Percentiles rank a stretch among this genome's conserved stretches.
phyloP scores from a whole-genome alignment of 2,113 vertebrate species.

The Paradoxurus hermaphroditus region DNA sequence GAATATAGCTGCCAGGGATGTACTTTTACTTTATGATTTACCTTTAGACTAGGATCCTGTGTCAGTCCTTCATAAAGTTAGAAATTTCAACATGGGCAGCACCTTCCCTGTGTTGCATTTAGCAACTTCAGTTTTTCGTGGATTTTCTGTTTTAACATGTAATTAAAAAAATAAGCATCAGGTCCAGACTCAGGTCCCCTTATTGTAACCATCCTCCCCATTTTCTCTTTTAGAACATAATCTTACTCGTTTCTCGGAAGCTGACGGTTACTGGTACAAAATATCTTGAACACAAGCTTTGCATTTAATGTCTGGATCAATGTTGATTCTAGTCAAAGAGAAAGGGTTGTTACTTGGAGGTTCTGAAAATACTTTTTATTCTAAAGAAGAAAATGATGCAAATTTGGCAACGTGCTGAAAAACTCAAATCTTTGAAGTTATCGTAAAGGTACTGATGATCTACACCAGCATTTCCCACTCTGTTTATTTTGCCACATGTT shows the following conservation, averaged over 20 bases:
- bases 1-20: not conserved
- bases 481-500: conserved; percentile 39
- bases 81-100: not conserved
- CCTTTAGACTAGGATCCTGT: conserved; percentile 1
- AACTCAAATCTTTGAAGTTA: conserved; percentile 41
- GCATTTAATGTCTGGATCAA: conserved; percentile 11
- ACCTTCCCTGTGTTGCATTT: not conserved
- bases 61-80: not conserved
- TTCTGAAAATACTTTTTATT: conserved; percentile 39
- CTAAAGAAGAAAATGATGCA: not conserved
- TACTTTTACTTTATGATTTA: conserved; percentile 51
- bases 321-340: not conserved
- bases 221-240: not conserved
- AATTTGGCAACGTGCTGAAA: conserved; percentile 50
- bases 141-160: conserved; percentile 20
- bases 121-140: not conserved
- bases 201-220: not conserved
- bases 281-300: conserved; percentile 35
- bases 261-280: conserved; percentile 20
- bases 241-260: not conserved
- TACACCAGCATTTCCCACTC: conserved; percentile 22
- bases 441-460: conserved; percentile 36
- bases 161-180: not conserved
- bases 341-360: not conserved
- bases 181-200: not conserved